Evolutionary conservation across 2,888 invertebrate species (phyloP), one percentile per base, ranked within the genome.

Genomic region (Parnassius orleans): DNA sequence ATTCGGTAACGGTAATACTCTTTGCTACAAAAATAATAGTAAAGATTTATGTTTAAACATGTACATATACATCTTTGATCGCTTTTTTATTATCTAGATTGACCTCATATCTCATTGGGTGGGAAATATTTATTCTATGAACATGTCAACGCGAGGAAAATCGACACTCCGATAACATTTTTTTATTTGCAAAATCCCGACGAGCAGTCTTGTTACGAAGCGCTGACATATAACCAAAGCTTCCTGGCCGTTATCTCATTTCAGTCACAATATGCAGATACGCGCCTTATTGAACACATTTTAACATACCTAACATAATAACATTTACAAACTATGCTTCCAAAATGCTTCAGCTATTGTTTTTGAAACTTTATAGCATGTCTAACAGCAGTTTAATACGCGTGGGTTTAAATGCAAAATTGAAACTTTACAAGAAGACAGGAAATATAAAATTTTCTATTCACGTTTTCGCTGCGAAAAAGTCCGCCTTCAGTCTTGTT

Each of bases 401-500:
- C n/a, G 46, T 12, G 3, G 46, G 3, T 3, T 12, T 46, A n/a
- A 46, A 46, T 12, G 5, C 1, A 46, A 11, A 10, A 11, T 12
- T 46, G 10, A 11, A 46, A 46, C 11, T 12, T 46, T 46, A 9
- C 12, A 55, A 43, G 11, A 42, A 43, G 43, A 53, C 10, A 24
- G 10, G 44, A 11, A 61, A 61, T 19, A 44, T 55, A 46, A 44
- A 56, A 51, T 55, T 52, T 44, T 61, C 41, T 46, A 33, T 60
- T 61, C 60, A 46, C 55, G 41, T 41, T 61, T 56, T 15, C 33
- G 46, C 51, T 15, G 44, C 15, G 55, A 15, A 51, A 61, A 61
- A 61, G 53, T 55, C 55, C 56, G 56, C 41, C 46, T 61, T 52
- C 52, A 42, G 47, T 56, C 57, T 57, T 57, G 61, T 53, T 61